Conservation (phyloP, 2,113 vertebrate genomes). For the Spheniscus mendiculus region DNA sequence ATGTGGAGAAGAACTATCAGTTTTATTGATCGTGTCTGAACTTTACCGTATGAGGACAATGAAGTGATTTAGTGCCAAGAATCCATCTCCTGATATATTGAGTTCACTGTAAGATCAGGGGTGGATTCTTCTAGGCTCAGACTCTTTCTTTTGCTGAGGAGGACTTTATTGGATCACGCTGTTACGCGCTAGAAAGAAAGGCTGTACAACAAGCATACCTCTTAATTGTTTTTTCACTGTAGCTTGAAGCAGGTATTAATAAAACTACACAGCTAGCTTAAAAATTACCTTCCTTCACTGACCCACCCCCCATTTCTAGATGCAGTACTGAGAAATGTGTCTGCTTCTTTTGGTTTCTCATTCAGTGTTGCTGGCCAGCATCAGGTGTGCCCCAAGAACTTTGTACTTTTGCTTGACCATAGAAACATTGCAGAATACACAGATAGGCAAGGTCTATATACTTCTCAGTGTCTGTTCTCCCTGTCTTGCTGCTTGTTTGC, state of each 20-base stretch:
- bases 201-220: background rate
- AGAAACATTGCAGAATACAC: background rate
- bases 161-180: background rate
- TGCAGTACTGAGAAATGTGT: background rate
- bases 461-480: background rate
- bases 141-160: background rate
- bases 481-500: background rate
- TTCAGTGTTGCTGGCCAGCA: background rate
- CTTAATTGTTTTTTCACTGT: background rate
- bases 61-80: background rate
- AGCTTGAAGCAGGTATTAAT: background rate
- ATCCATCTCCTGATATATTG: background rate
- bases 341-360: background rate
- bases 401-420: background rate
- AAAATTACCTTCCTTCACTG: too few relatives aligned
- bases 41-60: fast-evolving
- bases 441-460: background rate
- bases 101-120: background rate
- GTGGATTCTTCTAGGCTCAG: background rate
- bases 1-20: background rate
- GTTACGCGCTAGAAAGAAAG: background rate
- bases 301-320: background rate
- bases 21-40: background rate
- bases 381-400: background rate
- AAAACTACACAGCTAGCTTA: background rate